These are phyloP conservation scores for Cygnus buccinator DNA, from an alignment of 2,113 vertebrate genomes.

Conservation along the genomic window DNA sequence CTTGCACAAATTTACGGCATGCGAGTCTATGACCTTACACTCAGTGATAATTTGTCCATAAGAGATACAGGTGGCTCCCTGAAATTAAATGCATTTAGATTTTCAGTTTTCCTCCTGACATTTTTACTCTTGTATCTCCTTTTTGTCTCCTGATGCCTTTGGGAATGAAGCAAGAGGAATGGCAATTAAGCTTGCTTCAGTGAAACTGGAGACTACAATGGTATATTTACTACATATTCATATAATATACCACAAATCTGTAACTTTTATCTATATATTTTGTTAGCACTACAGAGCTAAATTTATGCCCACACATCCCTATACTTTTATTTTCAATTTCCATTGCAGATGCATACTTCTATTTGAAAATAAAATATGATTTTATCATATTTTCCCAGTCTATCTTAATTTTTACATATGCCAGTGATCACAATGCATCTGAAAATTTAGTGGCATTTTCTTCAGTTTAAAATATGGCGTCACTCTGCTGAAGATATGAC, in stretches of 20 bases:
- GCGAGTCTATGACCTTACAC: neutral
- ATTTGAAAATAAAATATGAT: neutral
- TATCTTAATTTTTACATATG: neutral
- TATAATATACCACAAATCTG: neutral
- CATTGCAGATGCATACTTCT: neutral
- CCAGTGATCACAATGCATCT: neutral
- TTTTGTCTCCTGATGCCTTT: neutral
- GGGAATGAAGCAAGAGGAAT: neutral
- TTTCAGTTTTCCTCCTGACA: neutral
- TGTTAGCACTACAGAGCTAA: neutral
- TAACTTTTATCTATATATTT: neutral
- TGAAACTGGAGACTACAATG: neutral
- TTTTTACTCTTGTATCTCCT: conserved; percentile 4
- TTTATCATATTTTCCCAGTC: neutral
- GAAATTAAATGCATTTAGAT: neutral
- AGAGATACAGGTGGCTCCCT: neutral
- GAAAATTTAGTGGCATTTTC: neutral
- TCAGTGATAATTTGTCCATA: neutral
- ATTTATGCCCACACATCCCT: neutral
- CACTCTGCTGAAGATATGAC: neutral
- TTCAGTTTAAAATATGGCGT: neutral
- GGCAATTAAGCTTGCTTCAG: neutral
- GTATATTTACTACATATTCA: neutral
- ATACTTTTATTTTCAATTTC: neutral
- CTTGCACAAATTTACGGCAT: neutral